Base-by-base conservation (phyloP, 1,140 invertebrate genomes). In the Zelostemma sp. region DNA sequence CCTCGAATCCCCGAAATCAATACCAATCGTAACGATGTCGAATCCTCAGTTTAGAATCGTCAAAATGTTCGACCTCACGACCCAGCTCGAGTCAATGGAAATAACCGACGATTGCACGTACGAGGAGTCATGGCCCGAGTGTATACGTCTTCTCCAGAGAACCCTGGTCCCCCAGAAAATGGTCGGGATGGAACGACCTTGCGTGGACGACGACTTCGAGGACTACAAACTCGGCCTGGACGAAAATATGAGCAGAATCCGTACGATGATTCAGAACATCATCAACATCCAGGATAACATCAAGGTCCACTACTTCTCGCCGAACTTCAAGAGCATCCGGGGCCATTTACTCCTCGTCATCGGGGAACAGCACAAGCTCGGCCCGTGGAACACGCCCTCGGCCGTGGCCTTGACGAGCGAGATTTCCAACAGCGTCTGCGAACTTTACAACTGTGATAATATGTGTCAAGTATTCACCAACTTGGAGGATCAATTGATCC, bases 291-390 rank as follows among this genome's bases (percentile, higher is more conserved):
- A 40, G 46, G 45, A 73, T 1, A 62, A 63, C 1, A 35, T 28
- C 1, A 38, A 33, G 1, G 5, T 54, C 0, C 38, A 57, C 47
- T 56, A 73, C 16, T 45, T 69, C 54, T 28, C n/a, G 6, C 28
- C 59, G 18, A 57, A 25, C 2, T 57, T 66, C 1, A 76, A 65
- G 35, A 76, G 57, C 0, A 66, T 78, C 21, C 35, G 72, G 1
- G 62, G 79, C 4, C 62, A 79, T 17, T 49, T 86, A 11, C 28
- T 86, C n/a, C 11, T 77, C 6, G 53, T 86, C n/a, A 69, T 84
- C 41, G 85, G 85, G 0, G 86, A 87, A 68, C 80, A 86, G 0
- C 60, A 72, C 17, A 73, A 77, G 43, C 75, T 67, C 21, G 80
- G 70, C 48, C 1, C 74, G 16, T 86, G 84, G 84, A 86, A 82